phyloP scores from a whole-genome alignment of 2,113 vertebrate genomes.

The Xiphorhynchus elegans region DNA sequence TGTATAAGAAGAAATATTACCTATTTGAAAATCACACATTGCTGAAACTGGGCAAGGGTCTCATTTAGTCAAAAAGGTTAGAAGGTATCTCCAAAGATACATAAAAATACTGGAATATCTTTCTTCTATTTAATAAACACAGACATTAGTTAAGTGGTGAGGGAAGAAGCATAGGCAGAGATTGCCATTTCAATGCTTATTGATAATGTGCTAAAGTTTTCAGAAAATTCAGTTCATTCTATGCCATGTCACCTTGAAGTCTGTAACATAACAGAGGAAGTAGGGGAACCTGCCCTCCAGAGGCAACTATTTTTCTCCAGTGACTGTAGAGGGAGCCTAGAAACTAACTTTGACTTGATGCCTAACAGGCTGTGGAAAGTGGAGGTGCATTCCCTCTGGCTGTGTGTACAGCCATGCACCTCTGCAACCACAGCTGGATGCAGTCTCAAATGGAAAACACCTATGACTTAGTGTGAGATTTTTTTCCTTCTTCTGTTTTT shows the following conservation, averaged over 20 bases:
- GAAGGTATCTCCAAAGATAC: not conserved
- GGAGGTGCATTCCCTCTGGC: not conserved
- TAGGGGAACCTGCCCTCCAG: not conserved
- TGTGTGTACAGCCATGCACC: not conserved
- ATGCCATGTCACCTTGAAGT: not conserved
- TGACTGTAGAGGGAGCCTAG: slow-evolving; percentile 61
- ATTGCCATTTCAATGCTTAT: not conserved
- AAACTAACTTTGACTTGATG: slow-evolving; percentile 6
- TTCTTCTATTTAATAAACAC: not conserved
- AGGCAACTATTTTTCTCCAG: not conserved
- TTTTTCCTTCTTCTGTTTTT: not conserved
- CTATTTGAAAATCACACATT: not conserved
- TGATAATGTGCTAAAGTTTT: not conserved
- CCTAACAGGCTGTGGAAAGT: not conserved
- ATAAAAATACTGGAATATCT: not conserved
- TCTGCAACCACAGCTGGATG: not conserved
- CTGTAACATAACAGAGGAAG: not conserved
- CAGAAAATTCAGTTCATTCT: not conserved
- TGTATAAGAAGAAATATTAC: not conserved
- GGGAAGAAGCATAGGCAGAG: not conserved
- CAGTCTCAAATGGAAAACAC: not conserved
- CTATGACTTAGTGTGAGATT: not conserved
- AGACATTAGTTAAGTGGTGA: not conserved
- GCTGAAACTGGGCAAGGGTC: not conserved
- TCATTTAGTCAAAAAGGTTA: not conserved